Base-by-base conservation (phyloP, 2,888 invertebrate genomes). In the Ectropis crepuscularia region DNA sequence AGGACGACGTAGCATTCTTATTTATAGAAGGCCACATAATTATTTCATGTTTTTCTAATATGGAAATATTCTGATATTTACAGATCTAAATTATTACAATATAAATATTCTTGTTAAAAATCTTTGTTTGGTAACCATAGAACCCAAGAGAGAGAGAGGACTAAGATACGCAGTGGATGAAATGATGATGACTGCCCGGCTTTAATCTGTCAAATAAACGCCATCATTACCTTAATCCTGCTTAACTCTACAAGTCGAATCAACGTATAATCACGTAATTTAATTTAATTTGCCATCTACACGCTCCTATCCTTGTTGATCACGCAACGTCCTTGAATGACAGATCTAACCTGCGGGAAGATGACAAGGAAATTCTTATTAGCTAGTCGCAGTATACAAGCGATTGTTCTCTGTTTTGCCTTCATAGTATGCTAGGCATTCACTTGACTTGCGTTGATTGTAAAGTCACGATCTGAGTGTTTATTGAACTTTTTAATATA, bases 321-420 rank as follows among this genome's bases (percentile, higher is more conserved):
- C 58, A 51, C 60, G 53, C 47, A 38, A 61, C n/a, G 53, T 38
- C 49, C 60, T 61, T 54, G 53, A 43, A 43, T 8, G 48, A 46
- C 51, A 46, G 51, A 51, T 59, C 28, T 53, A 51, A 41, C 88
- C 12, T 8, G 49, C 39, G 79, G 86, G 86, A 86, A 83, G 85
- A 69, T 59, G 64, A 67, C 74, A 77, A 83, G 87, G 88, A 87
- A 83, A 85, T 79, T 67, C 74, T 80, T 76, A 87, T 87, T 87
- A 68, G 59, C 41, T 12, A 78, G 80, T 87, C 83, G 85, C 85
- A 84, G n/a, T 6, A 28, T 28, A 50, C n/a, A n/a, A 57, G 43
- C 36, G 2, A 37, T 51, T 50, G 12, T n/a, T n/a, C 16, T n/a
- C 8, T 11, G 0, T 5, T 42, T 48, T 48, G 11, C 39, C n/a